Base-by-base conservation (phyloP, 2,888 invertebrate species). In the Andrena chrysosceles region DNA sequence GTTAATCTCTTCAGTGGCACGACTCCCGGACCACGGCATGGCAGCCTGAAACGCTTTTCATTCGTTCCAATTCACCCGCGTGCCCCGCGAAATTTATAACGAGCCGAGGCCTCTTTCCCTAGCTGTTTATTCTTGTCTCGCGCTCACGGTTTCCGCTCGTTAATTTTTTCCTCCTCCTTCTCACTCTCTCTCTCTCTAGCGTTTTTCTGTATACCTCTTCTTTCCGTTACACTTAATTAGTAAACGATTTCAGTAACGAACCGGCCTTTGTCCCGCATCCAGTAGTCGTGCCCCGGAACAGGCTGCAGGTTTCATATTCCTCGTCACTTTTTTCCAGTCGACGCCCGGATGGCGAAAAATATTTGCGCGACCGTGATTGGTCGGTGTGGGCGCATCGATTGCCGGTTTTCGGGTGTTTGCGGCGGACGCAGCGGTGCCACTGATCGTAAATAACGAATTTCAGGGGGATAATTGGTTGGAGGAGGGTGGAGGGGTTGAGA, bases 211-310 rank as follows among this genome's bases (percentile, higher is more conserved):
- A 16, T 1, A 13, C 42, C 23, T 33, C 1, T 16, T 68, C 7
- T 6, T 68, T 62, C 74, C 76, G 78, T 78, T 78, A 60, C 67
- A 72, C 72, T 71, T 81, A 81, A 81, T 81, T 78, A 81, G 80
- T 78, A 78, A 81, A 72, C 70, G 60, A 81, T 81, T 72, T 72
- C 79, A 68, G 80, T 81, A 78, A 78, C 80, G 79, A 81, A 78
- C 63, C 67, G 13, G 13, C 20, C 77, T 74, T 62, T 74, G 60
- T 62, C 42, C 10, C 23, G 26, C 20, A 26, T n/a, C n/a, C n/a
- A 20, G 56, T 26, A 23, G 23, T 20, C 20, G 23, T 56, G 20
- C 20, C 23, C 10, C 56, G 56, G 8, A 56, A 23, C 8, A 23
- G 26, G 23, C 10, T 10, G 13, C 16, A 13, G 16, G 42, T 42